Percentiles rank a stretch among this genome's conserved stretches.
Conservation (phyloP, 2,797 vertebrate species). For the Acridotheres tristis region DNA sequence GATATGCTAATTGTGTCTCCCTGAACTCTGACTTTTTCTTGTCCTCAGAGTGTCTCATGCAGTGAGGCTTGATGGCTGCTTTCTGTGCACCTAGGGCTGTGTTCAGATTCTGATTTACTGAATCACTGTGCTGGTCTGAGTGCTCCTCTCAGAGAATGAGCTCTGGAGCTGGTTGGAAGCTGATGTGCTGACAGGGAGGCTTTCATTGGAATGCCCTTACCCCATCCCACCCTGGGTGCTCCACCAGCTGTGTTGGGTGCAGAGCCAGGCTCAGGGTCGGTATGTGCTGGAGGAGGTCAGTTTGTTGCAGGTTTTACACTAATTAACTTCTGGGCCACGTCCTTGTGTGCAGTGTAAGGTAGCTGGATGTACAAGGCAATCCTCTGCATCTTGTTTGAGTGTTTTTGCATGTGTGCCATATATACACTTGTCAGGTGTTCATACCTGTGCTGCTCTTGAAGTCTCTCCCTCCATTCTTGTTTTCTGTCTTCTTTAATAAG, state of each 20-base stretch:
- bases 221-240: not conserved
- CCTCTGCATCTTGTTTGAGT: not conserved
- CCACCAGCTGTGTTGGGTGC: not conserved
- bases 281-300: not conserved
- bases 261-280: accelerated
- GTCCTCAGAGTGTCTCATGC: not conserved
- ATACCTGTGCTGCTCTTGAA: not conserved
- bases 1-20: not conserved
- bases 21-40: not conserved
- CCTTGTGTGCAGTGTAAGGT: not conserved
- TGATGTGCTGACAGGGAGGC: not conserved
- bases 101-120: not conserved
- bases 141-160: not conserved
- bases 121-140: not conserved
- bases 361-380: not conserved
- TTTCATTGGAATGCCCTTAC: not conserved
- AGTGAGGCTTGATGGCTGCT: not conserved
- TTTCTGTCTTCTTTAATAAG: not conserved
- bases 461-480: not conserved
- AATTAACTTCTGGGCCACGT: accelerated
- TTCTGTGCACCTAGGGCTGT: not conserved
- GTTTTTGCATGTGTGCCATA: not conserved
- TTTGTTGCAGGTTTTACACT: not conserved
- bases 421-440: not conserved
- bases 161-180: not conserved